These are phyloP conservation scores for Choreutis nemorana DNA, from an alignment of 2,888 invertebrate genomes.

Conservation along the genomic window DNA sequence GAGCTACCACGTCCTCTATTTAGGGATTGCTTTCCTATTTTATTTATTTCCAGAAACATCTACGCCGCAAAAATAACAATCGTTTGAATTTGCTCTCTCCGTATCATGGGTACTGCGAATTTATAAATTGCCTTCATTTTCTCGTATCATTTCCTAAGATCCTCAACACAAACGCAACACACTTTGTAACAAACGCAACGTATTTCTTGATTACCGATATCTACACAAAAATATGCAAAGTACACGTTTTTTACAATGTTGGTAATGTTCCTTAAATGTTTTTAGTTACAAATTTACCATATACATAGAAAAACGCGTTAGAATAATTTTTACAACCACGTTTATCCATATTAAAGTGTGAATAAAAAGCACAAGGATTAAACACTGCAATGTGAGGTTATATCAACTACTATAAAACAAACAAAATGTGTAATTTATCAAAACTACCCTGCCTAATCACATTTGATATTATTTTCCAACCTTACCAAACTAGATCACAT, in stretches of 20 bases:
- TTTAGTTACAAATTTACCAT: too few relatives aligned
- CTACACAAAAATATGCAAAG: constrained; percentile 2
- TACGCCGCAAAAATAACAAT: constrained; percentile 5
- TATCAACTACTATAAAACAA: not conserved
- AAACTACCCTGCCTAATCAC: not conserved
- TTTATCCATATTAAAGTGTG: not conserved
- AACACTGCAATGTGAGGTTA: not conserved
- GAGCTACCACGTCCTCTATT: too few relatives aligned
- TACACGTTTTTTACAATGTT: not conserved
- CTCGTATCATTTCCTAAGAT: constrained; percentile 4
- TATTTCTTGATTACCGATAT: constrained; percentile 3
- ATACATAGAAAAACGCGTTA: not conserved
- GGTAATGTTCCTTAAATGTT: too few relatives aligned
- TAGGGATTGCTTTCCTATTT: too few relatives aligned
- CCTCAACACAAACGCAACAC: constrained; percentile 3
- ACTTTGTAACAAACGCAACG: constrained; percentile 4
- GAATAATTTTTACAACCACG: not conserved
- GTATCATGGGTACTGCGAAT: constrained; percentile 4
- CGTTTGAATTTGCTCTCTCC: constrained; percentile 4
- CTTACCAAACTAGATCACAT: not conserved
- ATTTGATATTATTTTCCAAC: not conserved
- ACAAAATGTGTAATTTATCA: too few relatives aligned
- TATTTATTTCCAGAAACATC: constrained; percentile 3
- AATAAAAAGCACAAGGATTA: not conserved
- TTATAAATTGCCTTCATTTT: constrained; percentile 4